phyloP scores from a whole-genome alignment of 2,113 vertebrate genomes.

The Vulpes ferrilata region DNA sequence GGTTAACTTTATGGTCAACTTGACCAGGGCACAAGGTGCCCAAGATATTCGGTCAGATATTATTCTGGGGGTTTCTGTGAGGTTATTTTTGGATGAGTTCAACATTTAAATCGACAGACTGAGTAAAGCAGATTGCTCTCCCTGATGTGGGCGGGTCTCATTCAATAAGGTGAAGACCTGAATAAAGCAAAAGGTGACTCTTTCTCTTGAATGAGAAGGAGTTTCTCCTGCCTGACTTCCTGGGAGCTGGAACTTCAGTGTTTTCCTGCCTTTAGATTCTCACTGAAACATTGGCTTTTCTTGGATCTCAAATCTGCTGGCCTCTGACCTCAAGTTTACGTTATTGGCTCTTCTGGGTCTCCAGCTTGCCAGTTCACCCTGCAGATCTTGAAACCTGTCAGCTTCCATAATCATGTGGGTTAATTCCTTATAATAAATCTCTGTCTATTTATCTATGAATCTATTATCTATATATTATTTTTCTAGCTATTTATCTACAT shows the following conservation, averaged over 20 bases:
- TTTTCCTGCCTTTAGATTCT: not conserved
- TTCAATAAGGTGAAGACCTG: not conserved
- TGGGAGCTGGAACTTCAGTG: not conserved
- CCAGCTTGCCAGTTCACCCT: not conserved
- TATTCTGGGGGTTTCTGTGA: constrained; percentile 16
- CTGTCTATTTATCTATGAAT: not conserved
- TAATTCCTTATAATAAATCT: constrained; percentile 19
- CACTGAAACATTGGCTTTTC: not conserved
- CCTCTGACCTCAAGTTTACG: not conserved
- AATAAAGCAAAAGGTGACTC: not conserved
- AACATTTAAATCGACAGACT: not conserved
- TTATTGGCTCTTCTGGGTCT: not conserved
- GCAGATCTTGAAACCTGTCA: not conserved
- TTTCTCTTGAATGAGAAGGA: not conserved
- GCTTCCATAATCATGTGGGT: not conserved
- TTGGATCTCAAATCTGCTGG: not conserved
- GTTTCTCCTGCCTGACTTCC: not conserved
- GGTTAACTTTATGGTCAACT: not conserved
- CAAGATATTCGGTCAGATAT: constrained; percentile 9
- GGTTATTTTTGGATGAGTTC: not conserved
- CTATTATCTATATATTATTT: not conserved
- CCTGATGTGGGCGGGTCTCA: not conserved
- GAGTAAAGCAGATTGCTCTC: not conserved
- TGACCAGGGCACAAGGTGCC: not conserved
- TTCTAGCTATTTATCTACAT: too few relatives aligned